phyloP scores from a whole-genome alignment of 2,797 vertebrate species.

The Acanthornis magna region DNA sequence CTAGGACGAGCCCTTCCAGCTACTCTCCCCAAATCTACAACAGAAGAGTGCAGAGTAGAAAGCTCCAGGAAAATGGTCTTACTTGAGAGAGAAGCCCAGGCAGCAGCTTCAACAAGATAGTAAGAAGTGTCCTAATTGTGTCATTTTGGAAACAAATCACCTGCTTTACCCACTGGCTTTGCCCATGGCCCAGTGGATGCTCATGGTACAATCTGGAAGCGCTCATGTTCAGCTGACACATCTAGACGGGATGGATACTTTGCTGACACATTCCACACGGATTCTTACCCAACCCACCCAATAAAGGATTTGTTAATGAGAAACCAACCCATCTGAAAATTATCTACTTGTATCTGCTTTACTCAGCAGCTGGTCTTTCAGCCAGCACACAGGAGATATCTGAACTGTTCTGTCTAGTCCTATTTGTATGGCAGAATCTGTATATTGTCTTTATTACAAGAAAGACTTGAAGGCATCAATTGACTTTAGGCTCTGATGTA shows the following conservation, averaged over 20 bases:
- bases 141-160: background rate
- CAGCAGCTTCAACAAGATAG: background rate
- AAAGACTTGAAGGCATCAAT: background rate
- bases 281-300: constrained; percentile 7
- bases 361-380: background rate
- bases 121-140: background rate
- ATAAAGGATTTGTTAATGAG: background rate
- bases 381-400: background rate
- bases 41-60: background rate
- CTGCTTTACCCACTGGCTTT: background rate
- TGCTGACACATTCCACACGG: background rate
- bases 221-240: background rate
- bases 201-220: background rate
- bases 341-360: background rate
- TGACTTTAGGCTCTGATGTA: background rate
- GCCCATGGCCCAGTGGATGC: background rate
- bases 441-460: background rate
- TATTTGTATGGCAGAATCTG: background rate
- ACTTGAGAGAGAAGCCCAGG: background rate
- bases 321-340: background rate
- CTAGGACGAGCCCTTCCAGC: background rate
- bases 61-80: background rate
- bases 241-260: background rate
- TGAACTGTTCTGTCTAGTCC: background rate
- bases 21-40: background rate